These are phyloP conservation scores for Gallinago jamesoni DNA, from an alignment of 2,113 vertebrate species.

Conservation along the genomic window DNA sequence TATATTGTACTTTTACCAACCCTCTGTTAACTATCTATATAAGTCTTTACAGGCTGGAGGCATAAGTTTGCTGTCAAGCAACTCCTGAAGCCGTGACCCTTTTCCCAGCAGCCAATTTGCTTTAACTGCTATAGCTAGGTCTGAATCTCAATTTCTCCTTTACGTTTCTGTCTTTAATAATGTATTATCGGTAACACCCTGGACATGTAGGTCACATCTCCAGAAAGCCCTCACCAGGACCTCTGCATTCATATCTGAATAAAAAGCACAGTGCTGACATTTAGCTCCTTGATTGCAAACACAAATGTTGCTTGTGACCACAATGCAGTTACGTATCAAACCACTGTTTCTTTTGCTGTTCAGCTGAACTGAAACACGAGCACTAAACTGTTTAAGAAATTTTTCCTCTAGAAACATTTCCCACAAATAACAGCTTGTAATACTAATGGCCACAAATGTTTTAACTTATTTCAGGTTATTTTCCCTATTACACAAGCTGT, in stretches of 20 bases:
- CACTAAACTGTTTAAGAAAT: neutral
- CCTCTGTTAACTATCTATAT: neutral
- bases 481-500: neutral
- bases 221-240: neutral
- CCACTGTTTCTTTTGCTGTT: neutral
- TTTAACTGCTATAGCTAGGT: neutral
- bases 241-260: constrained; percentile 13
- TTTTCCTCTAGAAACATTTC: neutral
- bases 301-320: neutral
- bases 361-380: neutral
- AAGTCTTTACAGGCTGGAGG: neutral
- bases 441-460: neutral
- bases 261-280: constrained; percentile 39
- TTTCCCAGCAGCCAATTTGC: neutral
- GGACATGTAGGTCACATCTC: constrained; percentile 30
- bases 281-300: constrained; percentile 37
- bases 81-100: neutral
- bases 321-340: neutral
- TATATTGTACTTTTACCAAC: neutral
- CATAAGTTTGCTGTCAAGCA: neutral
- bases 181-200: neutral
- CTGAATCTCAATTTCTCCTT: constrained; percentile 27
- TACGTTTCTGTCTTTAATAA: constrained; percentile 28
- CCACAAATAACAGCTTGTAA: neutral
- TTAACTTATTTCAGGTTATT: neutral